Evolutionary conservation across 37 sponge, comb jelly and placozoan genomes (phyloP).

Genomic region (Petrosia ficiformis): DNA sequence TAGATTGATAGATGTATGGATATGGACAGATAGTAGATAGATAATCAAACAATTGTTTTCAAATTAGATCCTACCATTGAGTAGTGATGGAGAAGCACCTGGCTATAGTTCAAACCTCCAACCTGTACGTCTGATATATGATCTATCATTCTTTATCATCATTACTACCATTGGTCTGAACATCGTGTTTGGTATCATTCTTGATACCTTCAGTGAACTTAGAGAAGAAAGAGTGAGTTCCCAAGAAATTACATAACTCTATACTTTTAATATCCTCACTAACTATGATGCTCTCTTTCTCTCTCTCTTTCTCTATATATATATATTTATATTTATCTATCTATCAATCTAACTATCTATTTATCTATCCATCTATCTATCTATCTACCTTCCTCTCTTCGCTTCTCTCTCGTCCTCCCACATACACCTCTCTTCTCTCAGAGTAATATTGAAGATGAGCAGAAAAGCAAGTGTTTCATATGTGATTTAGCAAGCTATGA

Average conservation of each 20-base stretch:
- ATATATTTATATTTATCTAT: not conserved
- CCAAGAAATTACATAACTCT: not conserved
- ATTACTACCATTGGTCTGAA: conserved; percentile 85
- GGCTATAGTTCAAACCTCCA: not conserved
- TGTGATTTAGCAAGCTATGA: conserved; percentile 20
- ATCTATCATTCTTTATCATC: conserved; percentile 83
- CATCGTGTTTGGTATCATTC: conserved; percentile 93
- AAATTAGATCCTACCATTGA: no score
- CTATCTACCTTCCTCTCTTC: no score
- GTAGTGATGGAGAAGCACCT: no score
- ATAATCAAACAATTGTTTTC: no score
- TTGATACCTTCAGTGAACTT: conserved; percentile 88
- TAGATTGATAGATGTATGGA: no score
- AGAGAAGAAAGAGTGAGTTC: conserved; percentile 70
- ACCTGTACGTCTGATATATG: conserved; percentile 43
- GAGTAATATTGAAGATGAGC: conserved; percentile 29
- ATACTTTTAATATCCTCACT: not conserved
- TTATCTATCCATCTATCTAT: not conserved
- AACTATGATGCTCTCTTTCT: no score
- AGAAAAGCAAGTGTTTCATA: conserved; percentile 30
- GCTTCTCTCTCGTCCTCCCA: not conserved
- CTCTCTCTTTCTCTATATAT: no score
- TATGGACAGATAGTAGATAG: no score
- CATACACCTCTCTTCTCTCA: no score
- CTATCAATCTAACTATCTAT: not conserved